Evolutionary conservation across 2,113 vertebrate genomes (phyloP).

Genomic region (Phoxinus phoxinus): DNA sequence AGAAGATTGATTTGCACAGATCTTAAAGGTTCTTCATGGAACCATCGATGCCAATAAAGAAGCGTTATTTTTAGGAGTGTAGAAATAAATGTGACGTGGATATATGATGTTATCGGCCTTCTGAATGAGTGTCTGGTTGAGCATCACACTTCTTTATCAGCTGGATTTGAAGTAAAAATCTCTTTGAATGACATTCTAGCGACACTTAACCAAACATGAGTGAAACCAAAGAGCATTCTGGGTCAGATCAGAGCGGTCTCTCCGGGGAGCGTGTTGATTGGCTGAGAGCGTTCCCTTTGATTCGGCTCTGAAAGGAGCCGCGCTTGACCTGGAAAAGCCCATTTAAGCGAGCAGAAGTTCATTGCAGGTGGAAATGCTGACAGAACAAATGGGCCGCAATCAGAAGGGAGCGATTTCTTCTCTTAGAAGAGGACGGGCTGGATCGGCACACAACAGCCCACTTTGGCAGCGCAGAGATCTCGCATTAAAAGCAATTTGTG

Average conservation of each 20-base stretch:
- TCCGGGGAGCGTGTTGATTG: slow-evolving; percentile 2
- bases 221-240: neutral
- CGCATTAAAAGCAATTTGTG: slow-evolving; percentile 25
- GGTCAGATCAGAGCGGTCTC: neutral
- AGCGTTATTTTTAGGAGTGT: too few relatives aligned
- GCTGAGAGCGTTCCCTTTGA: slow-evolving; percentile 23
- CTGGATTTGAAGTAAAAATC: neutral
- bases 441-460: neutral
- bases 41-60: too few relatives aligned
- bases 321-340: slow-evolving; percentile 44
- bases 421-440: neutral
- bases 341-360: slow-evolving; percentile 42
- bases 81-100: too few relatives aligned
- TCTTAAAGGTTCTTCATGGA: too few relatives aligned
- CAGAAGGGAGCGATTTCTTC: slow-evolving; percentile 15
- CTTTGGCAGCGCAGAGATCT: slow-evolving; percentile 17
- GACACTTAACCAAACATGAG: neutral
- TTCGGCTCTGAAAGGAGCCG: slow-evolving; percentile 21
- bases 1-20: too few relatives aligned
- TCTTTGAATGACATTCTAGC: neutral
- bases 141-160: neutral
- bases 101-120: too few relatives aligned
- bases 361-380: slow-evolving; percentile 47
- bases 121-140: neutral
- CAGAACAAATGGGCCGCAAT: slow-evolving; percentile 31